Evolutionary conservation across 1,140 invertebrate genomes (phyloP), one percentile per base, ranked within the genome.

Genomic region (Drosophila melanica): DNA sequence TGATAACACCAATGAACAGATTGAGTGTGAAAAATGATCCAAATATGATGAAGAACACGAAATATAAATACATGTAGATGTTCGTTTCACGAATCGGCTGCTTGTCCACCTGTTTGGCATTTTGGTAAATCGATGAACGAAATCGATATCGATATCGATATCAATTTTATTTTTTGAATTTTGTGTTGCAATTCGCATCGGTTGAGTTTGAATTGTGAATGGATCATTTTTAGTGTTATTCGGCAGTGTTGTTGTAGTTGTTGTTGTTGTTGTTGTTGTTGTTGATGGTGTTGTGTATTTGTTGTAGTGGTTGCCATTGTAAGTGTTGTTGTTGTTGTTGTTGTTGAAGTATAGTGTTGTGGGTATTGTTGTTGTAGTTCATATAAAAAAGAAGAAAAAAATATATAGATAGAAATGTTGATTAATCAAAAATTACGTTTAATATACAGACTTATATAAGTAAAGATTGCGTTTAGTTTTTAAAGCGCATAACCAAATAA

Each of bases 11-110:
- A 94, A 99, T 98, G 93, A 99, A 99, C 89, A 99, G 95, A 93
- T 99, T 99, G 67, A 99, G 95, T 77, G 98, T 99, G 94, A 99
- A 99, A 94, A 99, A 99, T 85, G 97, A 98, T 70, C 98, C 98
- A 93, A 98, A 98, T 86, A 99, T 98, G 80, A 99, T 98, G 93
- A 99, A 99, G 92, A 98, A 96, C 85, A 99, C 98, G 93, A 99
- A 99, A 94, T 99, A 99, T 62, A 99, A 93, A 93, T 99, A 99
- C 97, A 98, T 98, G 93, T 98, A 97, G 92, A 98, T 97, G 93
- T 97, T 99, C 55, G 95, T 96, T 94, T 99, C 98, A 92, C 97
- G 93, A 71, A 96, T 95, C 62, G 98, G 98, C 94, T 99, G 98
- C 79, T 97, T 95, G 74, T 95, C 94, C 71, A 97, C 92, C 97